These are phyloP conservation scores for Rhorus exstirpatorius DNA, from an alignment of 2,888 invertebrate species.

Conservation along the genomic window DNA sequence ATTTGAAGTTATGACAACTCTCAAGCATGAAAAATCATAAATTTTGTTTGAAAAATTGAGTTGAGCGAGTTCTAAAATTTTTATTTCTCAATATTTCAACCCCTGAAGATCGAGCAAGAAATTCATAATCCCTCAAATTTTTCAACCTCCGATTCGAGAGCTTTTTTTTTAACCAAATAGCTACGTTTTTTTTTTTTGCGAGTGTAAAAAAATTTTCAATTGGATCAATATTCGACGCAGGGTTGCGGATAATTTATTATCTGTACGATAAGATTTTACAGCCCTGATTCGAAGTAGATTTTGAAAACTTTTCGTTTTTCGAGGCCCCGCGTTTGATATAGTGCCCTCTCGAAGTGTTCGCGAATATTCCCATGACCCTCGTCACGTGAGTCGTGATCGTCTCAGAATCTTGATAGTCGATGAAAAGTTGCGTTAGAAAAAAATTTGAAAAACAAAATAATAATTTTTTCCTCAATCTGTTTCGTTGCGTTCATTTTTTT, in stretches of 20 bases:
- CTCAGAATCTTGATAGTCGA: not conserved
- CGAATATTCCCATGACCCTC: not conserved
- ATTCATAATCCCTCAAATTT: not conserved
- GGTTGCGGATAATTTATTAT: conserved; percentile 22
- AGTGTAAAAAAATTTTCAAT: conserved; percentile 5
- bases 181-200: too few species aligned
- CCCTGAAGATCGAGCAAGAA: too few species aligned
- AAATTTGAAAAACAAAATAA: not conserved
- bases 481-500: not conserved
- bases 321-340: not conserved
- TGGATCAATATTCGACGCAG: conserved; percentile 27
- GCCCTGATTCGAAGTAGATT: conserved; percentile 16
- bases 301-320: not conserved
- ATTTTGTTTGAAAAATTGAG: too few species aligned
- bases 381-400: conserved; percentile 7
- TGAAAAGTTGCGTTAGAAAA: not conserved
- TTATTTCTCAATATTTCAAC: too few species aligned
- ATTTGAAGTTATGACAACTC: too few species aligned
- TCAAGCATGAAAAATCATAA: too few species aligned
- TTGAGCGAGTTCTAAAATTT: too few species aligned
- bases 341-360: not conserved
- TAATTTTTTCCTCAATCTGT: not conserved
- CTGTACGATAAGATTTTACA: conserved; percentile 23
- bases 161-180: too few species aligned
- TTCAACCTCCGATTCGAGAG: too few species aligned